Evolutionary conservation across 1,140 invertebrate genomes (phyloP).

Genomic region (Manduca sexta): DNA sequence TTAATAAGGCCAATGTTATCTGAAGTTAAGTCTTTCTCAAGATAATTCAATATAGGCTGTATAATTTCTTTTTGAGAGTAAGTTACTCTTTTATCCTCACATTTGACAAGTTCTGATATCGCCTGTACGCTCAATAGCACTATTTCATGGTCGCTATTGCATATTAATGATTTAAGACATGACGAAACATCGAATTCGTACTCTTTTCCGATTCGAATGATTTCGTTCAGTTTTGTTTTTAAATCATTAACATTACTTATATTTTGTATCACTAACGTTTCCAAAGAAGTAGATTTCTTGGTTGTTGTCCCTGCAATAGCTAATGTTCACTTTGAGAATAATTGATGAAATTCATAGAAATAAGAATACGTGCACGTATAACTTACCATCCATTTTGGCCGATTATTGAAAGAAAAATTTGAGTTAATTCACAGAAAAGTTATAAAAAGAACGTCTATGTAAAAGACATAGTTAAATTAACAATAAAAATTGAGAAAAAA

Average conservation of each 20-base stretch:
- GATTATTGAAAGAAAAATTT: not conserved
- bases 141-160: constrained; percentile 44
- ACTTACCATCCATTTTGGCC: constrained; percentile 24
- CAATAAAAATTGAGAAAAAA: not conserved
- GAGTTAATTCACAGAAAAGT: not conserved
- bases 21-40: constrained; percentile 47
- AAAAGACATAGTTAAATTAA: not conserved
- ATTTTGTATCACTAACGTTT: constrained; percentile 51
- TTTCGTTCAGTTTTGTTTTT: constrained; percentile 55
- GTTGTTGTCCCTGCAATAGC: constrained; percentile 36
- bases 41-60: constrained; percentile 72
- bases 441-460: too few species aligned
- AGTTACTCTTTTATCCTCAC: constrained; percentile 77
- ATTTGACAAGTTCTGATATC: constrained; percentile 83
- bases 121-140: constrained; percentile 73
- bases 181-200: constrained; percentile 58
- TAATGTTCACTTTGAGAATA: constrained; percentile 10
- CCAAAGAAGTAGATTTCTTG: constrained; percentile 55
- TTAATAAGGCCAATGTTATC: constrained; percentile 75
- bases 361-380: not conserved
- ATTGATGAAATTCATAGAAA: too few species aligned
- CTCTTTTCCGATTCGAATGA: constrained; percentile 48
- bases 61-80: constrained; percentile 77
- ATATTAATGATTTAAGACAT: constrained; percentile 50
- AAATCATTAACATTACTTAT: constrained; percentile 46